Evolutionary conservation across 2,888 invertebrate species (phyloP), one percentile per base, ranked within the genome.

Genomic region (Trachelus iudaicus): DNA sequence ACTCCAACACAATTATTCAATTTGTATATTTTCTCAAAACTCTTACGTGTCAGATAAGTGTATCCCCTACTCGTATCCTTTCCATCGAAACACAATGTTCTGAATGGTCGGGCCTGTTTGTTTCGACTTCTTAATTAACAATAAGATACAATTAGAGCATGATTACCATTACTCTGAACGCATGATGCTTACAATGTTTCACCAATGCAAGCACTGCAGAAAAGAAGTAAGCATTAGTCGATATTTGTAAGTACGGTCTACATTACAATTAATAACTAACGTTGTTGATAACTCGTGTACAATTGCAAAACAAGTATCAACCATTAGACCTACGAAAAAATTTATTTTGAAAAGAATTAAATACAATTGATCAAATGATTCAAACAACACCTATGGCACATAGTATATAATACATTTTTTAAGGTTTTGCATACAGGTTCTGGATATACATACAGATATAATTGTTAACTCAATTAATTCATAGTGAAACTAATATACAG

Each of bases 1-100:
- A 23, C 71, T 13, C 13, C 9, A 71, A 71, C 34, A 34, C 71
- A 23, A 12, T 9, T 56, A 34, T 71, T 71, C 15, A 71, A 15
- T 71, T 31, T 33, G 34, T 71, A 56, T 76, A 68, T 79, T 80
- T 85, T 79, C 81, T 90, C 90, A 91, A 91, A 91, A 91, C 91
- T 91, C 91, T 91, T 91, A 90, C 88, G 85, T 89, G 91, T 91
- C 91, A 91, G 91, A 91, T 90, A 90, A 78, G 71, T 56, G 73
- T 73, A 15, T 75, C 68, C 68, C 69, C 13, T 33, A 34, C 75
- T 71, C 68, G 34, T 33, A 71, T 33, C 71, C 31, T n/a, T 71
- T 33, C 71, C 71, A 34, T 71, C 31, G 11, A 74, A 40, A 34
- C 34, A 74, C 74, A 79, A 80, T 77, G 73, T 77, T 71, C 77